Conservation (phyloP, 2,797 vertebrate species). For the Notamacropus eugenii region DNA sequence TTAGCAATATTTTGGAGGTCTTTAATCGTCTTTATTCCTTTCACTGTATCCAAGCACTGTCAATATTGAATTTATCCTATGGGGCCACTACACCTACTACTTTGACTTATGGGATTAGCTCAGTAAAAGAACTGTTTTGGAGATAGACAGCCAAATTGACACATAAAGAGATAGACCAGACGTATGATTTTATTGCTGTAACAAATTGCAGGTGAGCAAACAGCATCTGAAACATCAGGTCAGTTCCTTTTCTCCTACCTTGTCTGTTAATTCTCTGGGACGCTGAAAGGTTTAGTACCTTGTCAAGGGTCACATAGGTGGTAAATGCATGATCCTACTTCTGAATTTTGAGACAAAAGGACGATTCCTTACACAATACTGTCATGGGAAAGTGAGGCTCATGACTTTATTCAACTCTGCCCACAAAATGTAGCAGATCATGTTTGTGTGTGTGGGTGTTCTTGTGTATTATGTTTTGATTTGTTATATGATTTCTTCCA, state of each 20-base stretch:
- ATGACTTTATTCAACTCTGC: background rate
- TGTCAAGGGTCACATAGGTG: background rate
- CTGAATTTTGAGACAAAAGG: background rate
- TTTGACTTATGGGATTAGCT: no score
- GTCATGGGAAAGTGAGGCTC: background rate
- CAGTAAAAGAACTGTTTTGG: no score
- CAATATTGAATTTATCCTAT: no score
- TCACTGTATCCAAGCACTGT: no score
- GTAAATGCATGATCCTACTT: background rate
- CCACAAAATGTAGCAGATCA: no score
- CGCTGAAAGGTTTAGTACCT: background rate
- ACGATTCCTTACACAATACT: background rate
- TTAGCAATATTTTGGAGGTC: no score
- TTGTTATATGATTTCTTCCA: no score
- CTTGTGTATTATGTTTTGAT: no score
- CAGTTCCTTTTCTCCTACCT: background rate
- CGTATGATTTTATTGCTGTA: background rate
- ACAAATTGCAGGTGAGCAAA: background rate
- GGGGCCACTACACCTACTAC: no score
- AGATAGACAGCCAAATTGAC: background rate
- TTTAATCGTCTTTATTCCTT: no score
- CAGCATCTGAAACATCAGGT: background rate
- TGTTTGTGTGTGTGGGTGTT: no score
- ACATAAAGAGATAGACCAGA: background rate
- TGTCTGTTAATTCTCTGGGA: background rate